phyloP scores from a whole-genome alignment of 2,797 vertebrate species.

The Epinephelus coioides region DNA sequence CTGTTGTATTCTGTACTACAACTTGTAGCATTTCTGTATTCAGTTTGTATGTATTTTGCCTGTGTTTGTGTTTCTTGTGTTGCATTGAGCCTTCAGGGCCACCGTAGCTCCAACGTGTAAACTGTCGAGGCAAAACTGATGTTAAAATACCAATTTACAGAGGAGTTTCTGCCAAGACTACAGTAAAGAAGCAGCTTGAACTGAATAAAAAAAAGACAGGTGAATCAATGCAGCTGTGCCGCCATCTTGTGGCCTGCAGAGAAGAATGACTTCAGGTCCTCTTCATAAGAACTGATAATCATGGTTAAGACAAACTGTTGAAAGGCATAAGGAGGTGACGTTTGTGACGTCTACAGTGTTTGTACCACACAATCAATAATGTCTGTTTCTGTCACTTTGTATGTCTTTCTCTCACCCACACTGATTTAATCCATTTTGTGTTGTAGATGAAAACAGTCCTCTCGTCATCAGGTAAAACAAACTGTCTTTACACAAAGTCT shows the following conservation, averaged over 20 bases:
- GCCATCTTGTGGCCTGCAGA: slow-evolving; percentile 66
- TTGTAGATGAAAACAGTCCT: neutral
- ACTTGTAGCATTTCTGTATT: no score
- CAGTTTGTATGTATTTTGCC: no score
- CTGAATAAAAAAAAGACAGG: neutral
- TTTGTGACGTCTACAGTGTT: neutral
- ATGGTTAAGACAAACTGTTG: no score
- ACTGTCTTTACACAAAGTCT: neutral
- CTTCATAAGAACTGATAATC: no score
- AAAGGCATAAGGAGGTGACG: neutral
- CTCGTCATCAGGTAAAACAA: neutral
- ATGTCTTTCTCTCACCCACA: neutral
- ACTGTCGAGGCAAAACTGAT: slow-evolving; percentile 27
- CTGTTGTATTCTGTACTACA: no score
- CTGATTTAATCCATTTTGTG: neutral
- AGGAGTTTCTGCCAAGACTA: neutral
- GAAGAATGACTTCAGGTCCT: slow-evolving; percentile 6
- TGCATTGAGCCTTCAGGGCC: neutral
- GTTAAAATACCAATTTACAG: neutral
- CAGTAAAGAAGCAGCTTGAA: neutral
- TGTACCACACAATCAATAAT: neutral
- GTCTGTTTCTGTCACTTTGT: neutral
- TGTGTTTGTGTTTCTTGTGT: neutral
- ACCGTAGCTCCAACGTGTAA: neutral
- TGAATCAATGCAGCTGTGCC: slow-evolving; percentile 19